phyloP scores from a whole-genome alignment of 2,113 vertebrate genomes.

The Ceuthmochares aereus region DNA sequence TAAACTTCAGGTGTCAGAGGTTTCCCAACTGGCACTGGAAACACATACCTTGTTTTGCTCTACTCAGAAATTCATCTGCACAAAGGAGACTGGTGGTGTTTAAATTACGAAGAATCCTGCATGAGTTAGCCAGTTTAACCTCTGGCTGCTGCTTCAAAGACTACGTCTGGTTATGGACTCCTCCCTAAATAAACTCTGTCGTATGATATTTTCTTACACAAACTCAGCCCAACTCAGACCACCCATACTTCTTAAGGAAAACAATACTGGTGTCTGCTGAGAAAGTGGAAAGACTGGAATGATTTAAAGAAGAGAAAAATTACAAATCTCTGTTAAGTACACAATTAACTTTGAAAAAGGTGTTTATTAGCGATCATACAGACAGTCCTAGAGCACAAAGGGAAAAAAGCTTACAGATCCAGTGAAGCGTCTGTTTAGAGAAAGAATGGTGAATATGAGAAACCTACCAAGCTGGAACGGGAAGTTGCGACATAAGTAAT shows the following conservation, averaged over 20 bases:
- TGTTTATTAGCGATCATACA: not conserved
- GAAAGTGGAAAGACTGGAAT: conserved; percentile 48
- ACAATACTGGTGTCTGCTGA: not conserved
- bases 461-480: conserved; percentile 16
- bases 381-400: not conserved
- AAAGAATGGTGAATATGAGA: not conserved
- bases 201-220: not conserved
- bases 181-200: conserved; percentile 15
- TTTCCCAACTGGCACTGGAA: not conserved
- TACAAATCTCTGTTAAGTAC: not conserved
- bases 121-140: not conserved
- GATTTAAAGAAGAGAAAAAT: not conserved
- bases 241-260: not conserved
- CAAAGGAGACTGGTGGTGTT: not conserved
- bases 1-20: not conserved
- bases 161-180: not conserved
- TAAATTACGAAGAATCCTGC: not conserved
- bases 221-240: conserved; percentile 14
- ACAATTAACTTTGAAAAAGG: conserved; percentile 8
- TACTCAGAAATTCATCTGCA: not conserved
- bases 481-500: not conserved
- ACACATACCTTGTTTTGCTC: not conserved
- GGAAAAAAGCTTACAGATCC: not conserved
- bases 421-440: not conserved
- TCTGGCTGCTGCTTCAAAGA: conserved; percentile 38